Evolutionary conservation across 2,797 vertebrate genomes (phyloP), one percentile per base, ranked within the genome.

Genomic region (Neomorphus geoffroyi): DNA sequence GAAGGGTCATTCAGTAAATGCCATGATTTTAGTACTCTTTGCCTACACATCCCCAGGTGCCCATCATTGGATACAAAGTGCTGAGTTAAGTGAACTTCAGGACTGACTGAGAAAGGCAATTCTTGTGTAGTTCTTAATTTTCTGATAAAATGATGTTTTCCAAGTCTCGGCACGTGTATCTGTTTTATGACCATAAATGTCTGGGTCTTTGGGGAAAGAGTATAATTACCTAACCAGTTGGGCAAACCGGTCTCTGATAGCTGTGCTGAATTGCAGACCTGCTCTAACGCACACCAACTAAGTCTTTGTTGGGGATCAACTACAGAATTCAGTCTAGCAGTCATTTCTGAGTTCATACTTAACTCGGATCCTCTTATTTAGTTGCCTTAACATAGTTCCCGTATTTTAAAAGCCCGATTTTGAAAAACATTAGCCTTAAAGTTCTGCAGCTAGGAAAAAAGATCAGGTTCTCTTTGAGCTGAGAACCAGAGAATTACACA

Each of bases 351-450:
- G 37, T 43, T 45, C 22, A 27, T 35, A 19, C n/a, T 41, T 53
- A 61, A 70, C n/a, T 69, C 67, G 15, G 45, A 71, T 46, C 26
- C 43, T 37, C 56, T 60, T 56, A 30, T 58, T 64, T 45, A 57
- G 46, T 26, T 80, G 41, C 45, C 27, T 90, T 62, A 83, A 72
- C 51, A 57, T 8, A 73, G 85, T 74, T 79, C 43, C 74, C 56
- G 67, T 67, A 41, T 81, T 93, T 91, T 74, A 82, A 83, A 70
- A 69, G 30, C 81, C 80, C 67, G 67, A 62, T 91, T 91, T 89
- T 92, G 64, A 86, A 89, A 93, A 95, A 92, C 75, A 81, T 51
- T 73, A 93, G 70, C 51, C 66, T 88, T 75, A 66, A 93, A 90
- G 43, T 79, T 62, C n/a, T 81, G 21, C 83, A 86, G n/a, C 71